These are phyloP conservation scores for Crenichthys baileyi DNA, from an alignment of 2,797 vertebrate species.

Conservation along the genomic window DNA sequence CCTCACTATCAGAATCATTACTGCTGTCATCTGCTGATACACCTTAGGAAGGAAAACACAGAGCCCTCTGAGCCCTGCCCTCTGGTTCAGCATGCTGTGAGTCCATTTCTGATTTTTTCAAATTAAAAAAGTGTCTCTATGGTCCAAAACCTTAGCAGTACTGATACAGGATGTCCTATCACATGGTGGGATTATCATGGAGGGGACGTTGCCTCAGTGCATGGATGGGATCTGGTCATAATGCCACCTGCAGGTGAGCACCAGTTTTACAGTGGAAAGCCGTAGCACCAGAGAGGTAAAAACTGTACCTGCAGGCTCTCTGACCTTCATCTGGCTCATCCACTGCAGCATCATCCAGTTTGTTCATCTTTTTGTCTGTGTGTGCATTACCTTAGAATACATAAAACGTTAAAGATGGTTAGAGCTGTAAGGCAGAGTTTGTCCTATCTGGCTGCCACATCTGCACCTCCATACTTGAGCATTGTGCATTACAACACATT, in stretches of 20 bases:
- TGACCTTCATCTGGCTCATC: conserved; percentile 11
- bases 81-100: conserved; percentile 14
- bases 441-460: conserved; percentile 19
- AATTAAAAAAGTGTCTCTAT: not conserved
- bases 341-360: not conserved
- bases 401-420: conserved; percentile 31
- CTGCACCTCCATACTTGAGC: conserved; percentile 23
- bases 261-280: conserved; percentile 53
- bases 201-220: conserved; percentile 44
- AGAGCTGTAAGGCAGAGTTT: conserved; percentile 22
- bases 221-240: conserved; percentile 50
- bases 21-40: conserved; percentile 16
- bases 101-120: not conserved
- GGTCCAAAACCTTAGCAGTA: not conserved
- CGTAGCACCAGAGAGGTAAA: conserved; percentile 58
- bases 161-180: conserved; percentile 36
- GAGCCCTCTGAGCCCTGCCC: not conserved
- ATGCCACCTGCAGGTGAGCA: conserved; percentile 53
- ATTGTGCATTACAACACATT: conserved; percentile 23
- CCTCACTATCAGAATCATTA: conserved; percentile 12
- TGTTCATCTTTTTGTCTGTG: not conserved
- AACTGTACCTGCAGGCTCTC: not conserved
- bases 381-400: not conserved
- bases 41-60: conserved; percentile 14
- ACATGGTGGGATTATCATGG: conserved; percentile 41